phyloP scores from a whole-genome alignment of 2,113 vertebrate species.

The Desmodus rotundus region DNA sequence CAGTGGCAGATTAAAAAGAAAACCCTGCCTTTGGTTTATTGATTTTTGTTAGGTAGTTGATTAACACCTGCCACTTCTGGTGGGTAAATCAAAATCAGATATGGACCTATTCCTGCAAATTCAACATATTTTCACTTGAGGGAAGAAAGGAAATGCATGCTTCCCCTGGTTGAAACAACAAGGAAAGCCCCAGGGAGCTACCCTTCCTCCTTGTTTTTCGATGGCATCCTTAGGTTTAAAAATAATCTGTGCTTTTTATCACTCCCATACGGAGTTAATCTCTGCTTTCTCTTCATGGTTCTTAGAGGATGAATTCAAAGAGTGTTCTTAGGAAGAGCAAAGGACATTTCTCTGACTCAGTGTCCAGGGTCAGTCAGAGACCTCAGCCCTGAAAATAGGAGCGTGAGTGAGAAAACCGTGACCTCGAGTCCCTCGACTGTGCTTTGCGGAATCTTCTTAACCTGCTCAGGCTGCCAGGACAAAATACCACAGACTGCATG shows the following conservation, averaged over 20 bases:
- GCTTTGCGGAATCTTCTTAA: neutral
- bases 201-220: neutral
- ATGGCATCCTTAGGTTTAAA: neutral
- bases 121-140: neutral
- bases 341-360: no score
- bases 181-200: no score
- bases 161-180: neutral
- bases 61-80: neutral
- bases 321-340: neutral
- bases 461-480: accelerated
- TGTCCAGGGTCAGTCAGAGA: neutral
- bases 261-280: neutral
- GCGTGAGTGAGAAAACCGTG: accelerated
- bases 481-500: neutral
- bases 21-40: neutral
- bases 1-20: slow-evolving; percentile 10
- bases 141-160: accelerated
- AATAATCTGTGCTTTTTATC: neutral
- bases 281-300: neutral
- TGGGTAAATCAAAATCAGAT: neutral
- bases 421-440: accelerated
- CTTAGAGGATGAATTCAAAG: neutral
- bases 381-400: no score
- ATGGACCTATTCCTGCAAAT: neutral
- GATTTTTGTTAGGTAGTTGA: neutral